Evolutionary conservation across 2,797 vertebrate species (phyloP).

Genomic region (Schizothorax lantsangensis): DNA sequence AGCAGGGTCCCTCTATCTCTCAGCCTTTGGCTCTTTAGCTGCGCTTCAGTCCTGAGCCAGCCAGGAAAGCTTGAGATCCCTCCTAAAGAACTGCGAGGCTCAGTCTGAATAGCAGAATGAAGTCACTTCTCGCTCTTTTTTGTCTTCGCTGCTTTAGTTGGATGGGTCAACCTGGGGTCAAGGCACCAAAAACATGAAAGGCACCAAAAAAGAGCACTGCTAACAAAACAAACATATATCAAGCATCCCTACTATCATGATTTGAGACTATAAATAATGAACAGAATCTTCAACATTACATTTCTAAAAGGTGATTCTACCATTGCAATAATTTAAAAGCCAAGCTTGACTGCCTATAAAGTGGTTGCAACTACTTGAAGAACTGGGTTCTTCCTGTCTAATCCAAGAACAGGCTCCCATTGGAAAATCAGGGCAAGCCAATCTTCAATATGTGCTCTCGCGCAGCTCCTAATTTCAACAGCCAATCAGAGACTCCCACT

Average conservation of each 20-base stretch:
- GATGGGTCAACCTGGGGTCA: conserved; percentile 35
- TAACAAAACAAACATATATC: background rate
- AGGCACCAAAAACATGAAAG: background rate
- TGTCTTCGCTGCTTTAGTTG: background rate
- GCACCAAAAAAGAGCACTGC: background rate
- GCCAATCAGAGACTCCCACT: conserved; percentile 58
- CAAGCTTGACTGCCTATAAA: background rate
- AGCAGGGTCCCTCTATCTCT: conserved; percentile 45
- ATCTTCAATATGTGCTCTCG: conserved; percentile 48
- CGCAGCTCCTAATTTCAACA: conserved; percentile 64
- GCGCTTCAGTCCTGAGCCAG: conserved; percentile 31
- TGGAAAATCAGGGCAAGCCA: conserved; percentile 47
- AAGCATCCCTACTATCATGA: background rate
- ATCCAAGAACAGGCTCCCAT: conserved; percentile 18
- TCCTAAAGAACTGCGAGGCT: conserved; percentile 20
- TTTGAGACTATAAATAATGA: background rate
- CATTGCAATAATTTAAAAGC: background rate
- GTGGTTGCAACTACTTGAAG: background rate
- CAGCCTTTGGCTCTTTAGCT: conserved; percentile 43
- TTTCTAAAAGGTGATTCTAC: background rate
- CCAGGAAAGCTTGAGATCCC: conserved; percentile 32
- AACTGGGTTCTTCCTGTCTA: background rate
- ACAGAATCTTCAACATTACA: background rate
- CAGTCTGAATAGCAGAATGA: conserved; percentile 44
- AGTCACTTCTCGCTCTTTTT: conserved; percentile 34